Evolutionary conservation across 2,888 invertebrate species (phyloP), one percentile per base, ranked within the genome.

Genomic region (Phragmatobia fuliginosa): DNA sequence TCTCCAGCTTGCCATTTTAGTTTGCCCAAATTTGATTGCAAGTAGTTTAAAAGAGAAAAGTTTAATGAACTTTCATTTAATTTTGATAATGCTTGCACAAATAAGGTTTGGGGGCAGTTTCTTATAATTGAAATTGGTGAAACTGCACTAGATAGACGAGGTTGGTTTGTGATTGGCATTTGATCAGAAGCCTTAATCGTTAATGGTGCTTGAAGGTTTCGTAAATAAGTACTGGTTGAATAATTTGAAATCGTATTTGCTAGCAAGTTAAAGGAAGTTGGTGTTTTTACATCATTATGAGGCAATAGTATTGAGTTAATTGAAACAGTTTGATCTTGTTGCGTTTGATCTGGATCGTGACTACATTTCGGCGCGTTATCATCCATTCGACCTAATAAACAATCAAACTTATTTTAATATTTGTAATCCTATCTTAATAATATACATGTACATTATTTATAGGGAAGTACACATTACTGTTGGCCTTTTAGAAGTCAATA

Each of bases 31-130:
- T 71, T 71, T 2, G 78, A 68, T 36, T 79, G 71, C n/a, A 84
- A 76, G 62, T 75, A 77, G 36, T 79, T 83, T 41, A 87, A 58
- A 7, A 87, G 77, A 28, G 83, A 76, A 58, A 87, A 73, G 45
- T 78, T 87, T n/a, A 87, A 62, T 0, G 92, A 86, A 74, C 79
- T 89, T 64, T 91, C 88, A 56, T 90, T 91, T 63, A 94, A 73
- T 77, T 91, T 91, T 1, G 91, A 78, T 66, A 94, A 72, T 3
- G 94, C 92, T 84, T 89, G 89, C 7, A 91, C 66, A 68, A 94
- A 92, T 74, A 94, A 80, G 0, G 90, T 81, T 64, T 86, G 88
- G 0, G 94, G 92, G 68, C 89, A 85, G n/a, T 75, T 85, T 16
- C 73, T 45, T 7, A 77, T 71, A 5, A 83, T 16, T 18, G 86